phyloP scores from a whole-genome alignment of 1,140 invertebrate genomes.

The Calycopis cecrops region DNA sequence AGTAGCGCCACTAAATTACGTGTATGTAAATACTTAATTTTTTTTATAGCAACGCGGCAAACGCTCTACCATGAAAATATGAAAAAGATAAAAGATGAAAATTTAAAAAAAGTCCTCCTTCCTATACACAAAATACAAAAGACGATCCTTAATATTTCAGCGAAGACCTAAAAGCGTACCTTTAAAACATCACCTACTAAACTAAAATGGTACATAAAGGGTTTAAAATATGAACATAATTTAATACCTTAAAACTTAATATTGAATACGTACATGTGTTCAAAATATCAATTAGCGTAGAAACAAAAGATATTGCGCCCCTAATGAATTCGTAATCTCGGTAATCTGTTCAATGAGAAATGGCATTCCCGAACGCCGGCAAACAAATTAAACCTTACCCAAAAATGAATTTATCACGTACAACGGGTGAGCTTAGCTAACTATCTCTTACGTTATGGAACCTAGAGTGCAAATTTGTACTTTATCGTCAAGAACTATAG shows the following conservation, averaged over 20 bases:
- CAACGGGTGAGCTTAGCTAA: constrained; percentile 35
- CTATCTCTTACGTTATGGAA: constrained; percentile 31
- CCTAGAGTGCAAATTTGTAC: neutral
- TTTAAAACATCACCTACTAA: too few relatives aligned
- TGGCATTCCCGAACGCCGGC: constrained; percentile 60
- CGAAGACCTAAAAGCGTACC: too few relatives aligned
- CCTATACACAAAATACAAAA: too few relatives aligned
- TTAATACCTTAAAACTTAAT: constrained; percentile 12
- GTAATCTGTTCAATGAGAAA: constrained; percentile 73
- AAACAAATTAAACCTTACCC: constrained; percentile 70
- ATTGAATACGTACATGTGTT: constrained; percentile 29
- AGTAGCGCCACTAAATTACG: too few relatives aligned
- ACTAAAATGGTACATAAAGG: too few relatives aligned
- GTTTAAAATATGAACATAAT: neutral
- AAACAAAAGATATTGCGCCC: constrained; percentile 62
- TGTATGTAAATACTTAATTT: too few relatives aligned
- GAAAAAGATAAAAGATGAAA: too few relatives aligned
- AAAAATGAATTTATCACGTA: constrained; percentile 72
- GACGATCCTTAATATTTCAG: too few relatives aligned
- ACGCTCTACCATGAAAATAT: too few relatives aligned
- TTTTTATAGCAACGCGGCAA: too few relatives aligned
- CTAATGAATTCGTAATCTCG: constrained; percentile 72
- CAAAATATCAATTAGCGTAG: constrained; percentile 59
- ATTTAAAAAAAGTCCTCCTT: too few relatives aligned
- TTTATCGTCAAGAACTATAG: neutral